Percentiles rank a stretch among this genome's conserved stretches.
phyloP scores from a whole-genome alignment of 2,888 invertebrate genomes.

The Drosophila neonasuta region DNA sequence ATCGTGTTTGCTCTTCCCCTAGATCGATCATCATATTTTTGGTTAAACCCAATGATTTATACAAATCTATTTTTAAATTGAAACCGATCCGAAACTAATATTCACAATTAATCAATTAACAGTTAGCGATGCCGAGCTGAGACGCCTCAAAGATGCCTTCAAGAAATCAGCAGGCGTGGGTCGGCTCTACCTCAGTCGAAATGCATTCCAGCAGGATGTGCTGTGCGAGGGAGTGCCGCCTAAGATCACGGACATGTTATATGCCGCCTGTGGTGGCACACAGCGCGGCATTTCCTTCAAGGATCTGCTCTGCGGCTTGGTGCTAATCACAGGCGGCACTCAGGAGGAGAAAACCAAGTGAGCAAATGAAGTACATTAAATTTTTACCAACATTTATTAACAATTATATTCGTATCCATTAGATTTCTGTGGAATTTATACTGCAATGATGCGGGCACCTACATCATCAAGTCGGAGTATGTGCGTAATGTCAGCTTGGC shows the following conservation, averaged over 20 bases:
- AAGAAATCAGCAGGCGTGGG: conserved; percentile 90
- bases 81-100: not conserved
- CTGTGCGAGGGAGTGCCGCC: conserved; percentile 93
- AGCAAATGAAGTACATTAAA: conserved; percentile 6
- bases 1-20: conserved; percentile 29
- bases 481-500: conserved; percentile 85
- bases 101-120: conserved; percentile 22
- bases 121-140: conserved; percentile 93
- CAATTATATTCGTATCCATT: not conserved
- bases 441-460: conserved; percentile 89
- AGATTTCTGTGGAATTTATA: conserved; percentile 93
- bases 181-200: conserved; percentile 87
- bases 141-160: conserved; percentile 93
- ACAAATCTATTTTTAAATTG: conserved; percentile 7
- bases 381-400: not conserved
- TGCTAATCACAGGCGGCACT: conserved; percentile 92
- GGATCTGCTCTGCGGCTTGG: conserved; percentile 92
- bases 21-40: not conserved
- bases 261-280: conserved; percentile 92
- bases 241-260: conserved; percentile 91
- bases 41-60: conserved; percentile 30
- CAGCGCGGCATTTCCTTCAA: conserved; percentile 91
- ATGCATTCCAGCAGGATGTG: conserved; percentile 92
- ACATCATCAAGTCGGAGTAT: conserved; percentile 89
- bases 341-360: conserved; percentile 91